Base-by-base conservation (phyloP, 2,888 invertebrate species). In the Monopis laevigella region DNA sequence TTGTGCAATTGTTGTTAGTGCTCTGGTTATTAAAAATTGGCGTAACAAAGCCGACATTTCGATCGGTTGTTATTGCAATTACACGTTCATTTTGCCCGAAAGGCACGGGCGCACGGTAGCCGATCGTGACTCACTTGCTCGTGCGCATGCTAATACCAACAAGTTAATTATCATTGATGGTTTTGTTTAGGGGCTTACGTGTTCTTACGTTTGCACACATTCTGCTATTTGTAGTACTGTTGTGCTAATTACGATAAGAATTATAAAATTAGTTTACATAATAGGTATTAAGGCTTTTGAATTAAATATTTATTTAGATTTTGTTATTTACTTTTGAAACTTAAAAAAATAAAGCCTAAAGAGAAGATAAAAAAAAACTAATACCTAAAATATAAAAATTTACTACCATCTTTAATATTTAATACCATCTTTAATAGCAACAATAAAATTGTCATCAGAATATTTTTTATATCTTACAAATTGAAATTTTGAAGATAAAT, bases 41-140 rank as follows among this genome's bases (percentile, higher is more conserved):
- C 27, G 26, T 26, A 39, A 39, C 27, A 39, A 39, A 27, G 28
- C 11, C 26, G 27, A 39, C 39, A 39, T 39, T 39, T 27, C 16
- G 39, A 39, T 28, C 39, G 17, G 14, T 39, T 14, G 28, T 16
- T 17, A 39, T 3, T 8, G 28, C 39, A 36, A 36, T 36, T 36
- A 36, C 21, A 36, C n/a, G 36, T 40, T 18, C 40, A 28, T 29
- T 40, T 40, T 28, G 29, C 18, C 16, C 30, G 26, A 16, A 26
- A 16, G 11, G 43, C 35, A 46, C 51, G 39, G 43, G 56, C 54
- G 57, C 52, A 56, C 64, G 53, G 63, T 58, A 63, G 66, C 58
- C 49, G 48, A 48, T 60, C 67, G 69, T 67, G 69, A 69, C 52
- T 68, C 68, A 67, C 64, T 65, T n/a, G n/a, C n/a, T n/a, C n/a